Conservation (phyloP, 2,888 invertebrate species). For the Nysson spinosus region DNA sequence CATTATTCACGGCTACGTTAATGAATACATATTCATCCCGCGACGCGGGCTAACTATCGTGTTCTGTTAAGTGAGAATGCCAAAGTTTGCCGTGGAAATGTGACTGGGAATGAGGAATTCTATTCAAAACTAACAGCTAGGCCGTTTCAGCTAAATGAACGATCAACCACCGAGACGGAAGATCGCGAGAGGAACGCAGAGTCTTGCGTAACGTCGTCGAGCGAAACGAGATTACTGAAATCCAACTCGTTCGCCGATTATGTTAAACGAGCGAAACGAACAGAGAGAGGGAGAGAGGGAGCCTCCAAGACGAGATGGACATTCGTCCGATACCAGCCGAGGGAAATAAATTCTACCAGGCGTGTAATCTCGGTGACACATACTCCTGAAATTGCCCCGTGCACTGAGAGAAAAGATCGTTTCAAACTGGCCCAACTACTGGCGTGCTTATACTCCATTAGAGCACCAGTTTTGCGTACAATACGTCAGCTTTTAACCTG, state of each 20-base stretch:
- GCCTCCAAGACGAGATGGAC: constrained; percentile 24
- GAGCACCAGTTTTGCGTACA: too few species aligned
- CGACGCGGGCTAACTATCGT: too few species aligned
- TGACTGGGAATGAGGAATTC: constrained; percentile 26
- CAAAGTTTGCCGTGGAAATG: too few species aligned
- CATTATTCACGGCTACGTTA: too few species aligned
- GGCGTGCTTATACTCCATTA: too few species aligned
- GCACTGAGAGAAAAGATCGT: constrained; percentile 31
- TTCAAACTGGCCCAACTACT: constrained; percentile 1
- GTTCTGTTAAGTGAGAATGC: too few species aligned
- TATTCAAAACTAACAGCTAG: constrained; percentile 29
- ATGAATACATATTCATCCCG: too few species aligned
- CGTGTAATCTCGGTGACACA: constrained; percentile 39
- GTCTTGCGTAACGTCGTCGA: constrained; percentile 53
- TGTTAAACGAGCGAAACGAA: constrained; percentile 27
- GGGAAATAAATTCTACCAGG: constrained; percentile 47
- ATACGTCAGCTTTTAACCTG: too few species aligned
- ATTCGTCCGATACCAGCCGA: constrained; percentile 14
- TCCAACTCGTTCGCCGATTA: constrained; percentile 47
- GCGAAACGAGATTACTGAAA: constrained; percentile 58
- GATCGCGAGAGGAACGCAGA: constrained; percentile 50
- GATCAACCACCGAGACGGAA: constrained; percentile 40
- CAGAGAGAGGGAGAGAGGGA: background rate
- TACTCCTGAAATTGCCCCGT: constrained; percentile 18
- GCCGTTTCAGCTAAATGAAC: constrained; percentile 31